These are phyloP conservation scores for Panulirus ornatus DNA, from an alignment of 1,140 invertebrate genomes.

Conservation along the genomic window DNA sequence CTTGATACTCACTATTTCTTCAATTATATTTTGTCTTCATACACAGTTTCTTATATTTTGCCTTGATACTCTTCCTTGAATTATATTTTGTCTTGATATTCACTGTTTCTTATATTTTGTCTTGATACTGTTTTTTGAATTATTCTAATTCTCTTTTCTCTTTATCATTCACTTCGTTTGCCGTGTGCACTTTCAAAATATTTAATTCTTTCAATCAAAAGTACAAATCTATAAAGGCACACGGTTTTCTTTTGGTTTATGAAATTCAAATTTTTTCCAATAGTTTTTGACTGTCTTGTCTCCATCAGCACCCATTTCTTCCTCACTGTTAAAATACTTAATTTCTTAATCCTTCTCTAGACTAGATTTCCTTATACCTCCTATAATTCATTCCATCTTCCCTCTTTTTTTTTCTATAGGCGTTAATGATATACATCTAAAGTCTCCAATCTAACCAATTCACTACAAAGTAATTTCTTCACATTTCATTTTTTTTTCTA, in stretches of 20 bases:
- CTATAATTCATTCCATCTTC: background rate
- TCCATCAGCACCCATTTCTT: background rate
- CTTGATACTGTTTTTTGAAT: background rate
- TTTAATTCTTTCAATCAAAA: background rate
- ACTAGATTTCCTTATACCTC: background rate
- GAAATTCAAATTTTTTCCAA: background rate
- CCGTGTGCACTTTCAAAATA: background rate
- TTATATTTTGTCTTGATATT: background rate
- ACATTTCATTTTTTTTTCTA: background rate
- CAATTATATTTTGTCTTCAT: background rate
- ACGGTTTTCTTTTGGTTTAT: background rate
- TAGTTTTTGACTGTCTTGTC: background rate
- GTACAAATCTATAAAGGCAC: background rate
- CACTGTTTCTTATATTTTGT: background rate
- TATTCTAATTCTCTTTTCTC: background rate
- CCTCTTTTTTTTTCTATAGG: background rate
- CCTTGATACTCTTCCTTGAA: background rate
- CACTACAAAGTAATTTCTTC: background rate
- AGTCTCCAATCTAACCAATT: background rate
- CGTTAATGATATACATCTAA: background rate
- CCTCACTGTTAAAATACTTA: background rate
- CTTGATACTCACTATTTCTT: background rate
- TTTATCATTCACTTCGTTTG: background rate
- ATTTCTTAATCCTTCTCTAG: background rate
- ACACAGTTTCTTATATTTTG: background rate